phyloP scores from a whole-genome alignment of 2,888 invertebrate species.

The Argynnis bischoffii region DNA sequence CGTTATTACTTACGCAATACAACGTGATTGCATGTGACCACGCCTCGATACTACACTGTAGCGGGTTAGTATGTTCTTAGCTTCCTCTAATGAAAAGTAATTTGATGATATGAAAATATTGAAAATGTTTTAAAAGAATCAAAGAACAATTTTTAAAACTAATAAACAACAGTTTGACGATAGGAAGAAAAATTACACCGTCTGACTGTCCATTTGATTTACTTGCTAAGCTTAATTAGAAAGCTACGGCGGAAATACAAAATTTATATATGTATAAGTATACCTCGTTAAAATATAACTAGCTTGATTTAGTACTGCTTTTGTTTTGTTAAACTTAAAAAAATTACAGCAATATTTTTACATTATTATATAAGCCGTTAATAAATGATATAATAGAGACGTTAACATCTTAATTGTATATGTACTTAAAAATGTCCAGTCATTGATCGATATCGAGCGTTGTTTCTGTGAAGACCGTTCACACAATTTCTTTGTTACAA shows the following conservation, averaged over 20 bases:
- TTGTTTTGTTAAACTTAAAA: constrained; percentile 18
- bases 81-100: not conserved
- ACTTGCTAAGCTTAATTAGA: too few relatives aligned
- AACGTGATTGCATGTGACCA: constrained; percentile 16
- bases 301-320: not conserved
- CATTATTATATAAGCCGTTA: constrained; percentile 21
- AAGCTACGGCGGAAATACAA: too few relatives aligned
- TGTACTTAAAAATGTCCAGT: constrained; percentile 31
- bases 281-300: too few relatives aligned
- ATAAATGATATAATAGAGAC: constrained; percentile 17
- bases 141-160: too few relatives aligned
- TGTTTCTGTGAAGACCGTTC: constrained; percentile 31
- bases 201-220: too few relatives aligned
- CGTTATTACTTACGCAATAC: constrained; percentile 24
- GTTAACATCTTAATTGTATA: constrained; percentile 32
- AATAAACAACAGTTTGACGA: too few relatives aligned
- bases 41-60: constrained; percentile 20
- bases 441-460: constrained; percentile 32
- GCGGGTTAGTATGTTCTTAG: constrained; percentile 1
- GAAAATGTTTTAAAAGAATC: not conserved
- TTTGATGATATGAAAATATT: not conserved
- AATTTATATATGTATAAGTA: too few relatives aligned
- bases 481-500: constrained; percentile 44
- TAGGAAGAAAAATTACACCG: too few relatives aligned
- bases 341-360: constrained; percentile 14